Percentiles rank a stretch among this genome's conserved stretches.
Conservation (phyloP, 2,113 vertebrate species). For the Sceloporus undulatus region DNA sequence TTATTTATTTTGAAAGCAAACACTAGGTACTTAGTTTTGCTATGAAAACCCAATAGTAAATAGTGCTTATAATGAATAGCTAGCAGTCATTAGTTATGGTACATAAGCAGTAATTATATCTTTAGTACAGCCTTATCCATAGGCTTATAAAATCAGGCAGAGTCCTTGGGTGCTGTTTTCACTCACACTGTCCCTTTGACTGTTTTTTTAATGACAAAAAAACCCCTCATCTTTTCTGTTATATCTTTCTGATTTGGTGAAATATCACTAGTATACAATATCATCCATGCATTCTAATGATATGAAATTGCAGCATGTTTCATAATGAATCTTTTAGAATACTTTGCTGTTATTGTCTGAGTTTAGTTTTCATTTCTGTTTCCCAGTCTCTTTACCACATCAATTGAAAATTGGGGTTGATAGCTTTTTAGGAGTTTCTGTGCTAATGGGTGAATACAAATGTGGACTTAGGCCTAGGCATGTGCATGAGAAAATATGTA, state of each 20-base stretch:
- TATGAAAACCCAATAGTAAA: conserved; percentile 46
- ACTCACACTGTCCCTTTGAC: not conserved
- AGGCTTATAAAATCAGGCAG: not conserved
- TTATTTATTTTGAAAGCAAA: conserved; percentile 38
- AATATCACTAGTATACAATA: not conserved
- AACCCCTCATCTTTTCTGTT: not conserved
- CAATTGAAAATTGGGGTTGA: not conserved
- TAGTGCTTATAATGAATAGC: conserved; percentile 30
- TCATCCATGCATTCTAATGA: not conserved
- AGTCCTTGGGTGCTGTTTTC: conserved; percentile 25
- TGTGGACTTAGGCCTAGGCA: not conserved
- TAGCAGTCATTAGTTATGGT: conserved; percentile 44
- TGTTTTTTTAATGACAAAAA: conserved; percentile 5
- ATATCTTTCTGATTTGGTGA: not conserved
- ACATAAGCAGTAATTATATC: conserved; percentile 13
- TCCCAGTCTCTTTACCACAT: not conserved
- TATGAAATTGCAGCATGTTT: not conserved
- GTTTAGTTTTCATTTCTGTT: not conserved
- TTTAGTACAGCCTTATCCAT: conserved; percentile 27
- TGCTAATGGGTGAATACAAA: not conserved
- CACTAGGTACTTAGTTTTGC: conserved; percentile 8
- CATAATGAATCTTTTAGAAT: not conserved
- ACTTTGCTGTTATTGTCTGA: not conserved
- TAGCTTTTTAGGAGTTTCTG: not conserved
- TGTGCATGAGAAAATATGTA: not conserved